phyloP scores from a whole-genome alignment of 2,797 vertebrate genomes.

The Petrocephalus schoutedeni region DNA sequence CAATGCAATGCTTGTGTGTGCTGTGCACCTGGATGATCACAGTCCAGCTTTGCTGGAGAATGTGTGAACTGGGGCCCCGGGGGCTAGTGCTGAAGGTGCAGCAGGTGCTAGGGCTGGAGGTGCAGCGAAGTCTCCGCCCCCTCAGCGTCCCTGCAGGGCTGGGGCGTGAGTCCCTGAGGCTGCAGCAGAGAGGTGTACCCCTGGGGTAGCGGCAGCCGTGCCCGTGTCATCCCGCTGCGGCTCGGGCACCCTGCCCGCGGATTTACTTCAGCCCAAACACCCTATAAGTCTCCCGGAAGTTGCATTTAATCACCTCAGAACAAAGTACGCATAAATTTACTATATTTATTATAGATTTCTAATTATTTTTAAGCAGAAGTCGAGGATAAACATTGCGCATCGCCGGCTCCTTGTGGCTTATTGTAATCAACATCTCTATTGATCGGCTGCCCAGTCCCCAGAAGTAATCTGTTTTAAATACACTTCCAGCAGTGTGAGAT shows the following conservation, averaged over 20 bases:
- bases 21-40: neutral
- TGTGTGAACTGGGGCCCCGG: neutral
- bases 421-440: constrained; percentile 68
- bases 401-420: constrained; percentile 60
- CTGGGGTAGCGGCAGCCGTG: neutral
- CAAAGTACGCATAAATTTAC: constrained; percentile 74
- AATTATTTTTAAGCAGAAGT: constrained; percentile 74
- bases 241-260: neutral
- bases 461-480: constrained; percentile 79
- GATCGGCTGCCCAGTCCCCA: constrained; percentile 66
- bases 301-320: constrained; percentile 58
- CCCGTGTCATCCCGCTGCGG: neutral
- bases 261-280: neutral
- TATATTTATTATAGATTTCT: constrained; percentile 85
- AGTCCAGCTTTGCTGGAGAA: neutral
- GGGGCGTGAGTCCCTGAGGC: neutral
- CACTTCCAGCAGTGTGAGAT: constrained; percentile 52
- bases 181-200: neutral
- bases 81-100: neutral
- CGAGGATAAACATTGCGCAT: constrained; percentile 63
- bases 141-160: neutral
- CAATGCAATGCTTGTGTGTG: neutral
- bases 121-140: neutral
- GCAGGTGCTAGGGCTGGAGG: no score
- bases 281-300: constrained; percentile 23